These are phyloP conservation scores for Netelia virgata DNA, from an alignment of 2,888 invertebrate species.

Conservation along the genomic window DNA sequence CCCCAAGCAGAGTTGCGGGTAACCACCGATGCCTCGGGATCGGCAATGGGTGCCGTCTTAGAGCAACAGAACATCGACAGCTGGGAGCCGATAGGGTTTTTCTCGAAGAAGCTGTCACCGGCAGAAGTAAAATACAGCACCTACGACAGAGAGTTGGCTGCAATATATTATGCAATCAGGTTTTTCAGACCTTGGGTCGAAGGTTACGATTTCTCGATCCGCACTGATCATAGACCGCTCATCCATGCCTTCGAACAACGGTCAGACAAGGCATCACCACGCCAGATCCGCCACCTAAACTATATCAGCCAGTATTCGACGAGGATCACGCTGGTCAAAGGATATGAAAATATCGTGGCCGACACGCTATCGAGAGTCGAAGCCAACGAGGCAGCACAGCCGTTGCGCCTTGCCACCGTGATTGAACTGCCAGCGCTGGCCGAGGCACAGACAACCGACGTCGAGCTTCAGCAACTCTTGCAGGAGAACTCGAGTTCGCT, in stretches of 20 bases:
- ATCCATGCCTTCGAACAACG: too few relatives aligned
- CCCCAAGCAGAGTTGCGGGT: slow-evolving; percentile 8
- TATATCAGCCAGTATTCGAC: not conserved
- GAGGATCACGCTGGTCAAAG: not conserved
- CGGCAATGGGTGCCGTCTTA: slow-evolving; percentile 24
- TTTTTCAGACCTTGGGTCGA: too few relatives aligned
- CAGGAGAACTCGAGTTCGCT: not conserved
- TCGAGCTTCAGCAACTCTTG: not conserved
- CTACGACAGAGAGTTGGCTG: too few relatives aligned
- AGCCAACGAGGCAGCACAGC: not conserved
- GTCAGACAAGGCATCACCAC: not conserved
- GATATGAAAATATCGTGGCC: not conserved
- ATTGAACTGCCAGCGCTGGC: not conserved
- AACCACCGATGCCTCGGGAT: slow-evolving; percentile 28
- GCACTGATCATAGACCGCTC: too few relatives aligned
- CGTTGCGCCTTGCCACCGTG: not conserved
- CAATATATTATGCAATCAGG: too few relatives aligned
- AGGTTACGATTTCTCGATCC: too few relatives aligned
- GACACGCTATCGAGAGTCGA: not conserved
- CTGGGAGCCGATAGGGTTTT: slow-evolving; percentile 30
- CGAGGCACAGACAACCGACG: not conserved
- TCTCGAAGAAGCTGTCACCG: slow-evolving; percentile 29
- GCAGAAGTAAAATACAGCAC: slow-evolving; percentile 10
- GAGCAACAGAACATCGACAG: slow-evolving; percentile 5
- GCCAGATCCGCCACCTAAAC: not conserved